Evolutionary conservation across 1,140 invertebrate genomes (phyloP), one percentile per base, ranked within the genome.

Genomic region (Rhagoletis zephyria): DNA sequence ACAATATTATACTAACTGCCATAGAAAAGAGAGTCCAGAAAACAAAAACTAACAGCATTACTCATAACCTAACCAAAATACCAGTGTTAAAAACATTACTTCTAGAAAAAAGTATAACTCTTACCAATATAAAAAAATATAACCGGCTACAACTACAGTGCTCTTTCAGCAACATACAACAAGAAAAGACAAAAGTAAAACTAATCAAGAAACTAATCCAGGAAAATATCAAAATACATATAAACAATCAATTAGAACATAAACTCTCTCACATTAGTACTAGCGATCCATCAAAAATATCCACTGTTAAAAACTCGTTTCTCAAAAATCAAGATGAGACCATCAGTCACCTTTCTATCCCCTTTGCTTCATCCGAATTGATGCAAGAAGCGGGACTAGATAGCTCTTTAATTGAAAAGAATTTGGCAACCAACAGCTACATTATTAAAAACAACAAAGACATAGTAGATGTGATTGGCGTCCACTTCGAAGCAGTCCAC

Each of bases 141-240:
- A 85, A 85, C 19, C 19, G 85, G 42, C 40, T 63, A 12, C 19
- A 85, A 42, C 48, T 59, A 56, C 59, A 61, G 63, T 48, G 45
- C 45, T 51, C 74, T 16, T 56, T 61, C 2, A 19, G 30, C 19
- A n/a, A 61, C 14, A 60, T 40, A 60, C 30, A 85, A 40, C 63
- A 40, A 7, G 59, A 61, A 30, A 85, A 85, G 42, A 30, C n/a
- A 61, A 60, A 60, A 61, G 5, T 85, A 19, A 85, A 85, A 60
- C 19, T 85, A 85, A 61, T 85, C 59, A 85, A 60, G 56, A 85
- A 85, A 85, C 51, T 85, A 12, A 60, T 85, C 30, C 19, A 16
- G 9, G 85, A 85, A 40, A 85, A 85, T 85, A 61, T 85, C 63
- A 61, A 12, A 30, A 30, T 85, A 61, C 63, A 56, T n/a, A 60